A percentile compares a stretch with the other conserved stretches of the same genome.
phyloP scores from a whole-genome alignment of 1,140 invertebrate genomes.

The Lucilia sericata region DNA sequence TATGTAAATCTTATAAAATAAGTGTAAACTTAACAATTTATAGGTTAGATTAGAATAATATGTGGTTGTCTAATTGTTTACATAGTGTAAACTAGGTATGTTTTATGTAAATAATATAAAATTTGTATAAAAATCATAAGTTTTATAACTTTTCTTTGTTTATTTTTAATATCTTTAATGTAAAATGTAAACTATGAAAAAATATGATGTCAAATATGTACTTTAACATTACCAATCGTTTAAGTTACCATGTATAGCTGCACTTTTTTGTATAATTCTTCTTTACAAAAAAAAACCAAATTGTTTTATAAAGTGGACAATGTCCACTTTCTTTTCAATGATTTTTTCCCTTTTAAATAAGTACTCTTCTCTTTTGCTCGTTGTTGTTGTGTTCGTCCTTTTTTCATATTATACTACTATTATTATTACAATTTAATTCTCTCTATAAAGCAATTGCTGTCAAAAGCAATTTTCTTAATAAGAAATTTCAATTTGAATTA shows the following conservation, averaged over 20 bases:
- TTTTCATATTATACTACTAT: not conserved
- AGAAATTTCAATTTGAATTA: conserved; percentile 16
- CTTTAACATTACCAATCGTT: too few species aligned
- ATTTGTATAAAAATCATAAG: too few species aligned
- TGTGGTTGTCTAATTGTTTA: too few species aligned
- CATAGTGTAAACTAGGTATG: too few species aligned
- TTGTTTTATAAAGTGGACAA: conserved; percentile 4
- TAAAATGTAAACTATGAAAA: too few species aligned
- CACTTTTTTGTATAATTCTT: not conserved
- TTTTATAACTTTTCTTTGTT: too few species aligned
- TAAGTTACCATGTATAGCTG: not conserved
- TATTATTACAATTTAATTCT: conserved; percentile 17
- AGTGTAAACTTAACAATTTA: too few species aligned
- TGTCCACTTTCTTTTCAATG: not conserved
- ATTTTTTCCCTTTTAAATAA: not conserved
- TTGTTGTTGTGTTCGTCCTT: not conserved
- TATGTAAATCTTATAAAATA: too few species aligned
- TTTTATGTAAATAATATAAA: too few species aligned
- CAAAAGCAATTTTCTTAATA: conserved; percentile 42
- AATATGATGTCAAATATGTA: too few species aligned
- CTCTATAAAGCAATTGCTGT: conserved; percentile 32
- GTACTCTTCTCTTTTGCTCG: not conserved
- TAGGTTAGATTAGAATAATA: too few species aligned
- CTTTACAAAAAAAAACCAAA: not conserved
- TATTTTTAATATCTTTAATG: too few species aligned